Conservation (phyloP, 1,140 invertebrate species). For the Amyelois transitella region DNA sequence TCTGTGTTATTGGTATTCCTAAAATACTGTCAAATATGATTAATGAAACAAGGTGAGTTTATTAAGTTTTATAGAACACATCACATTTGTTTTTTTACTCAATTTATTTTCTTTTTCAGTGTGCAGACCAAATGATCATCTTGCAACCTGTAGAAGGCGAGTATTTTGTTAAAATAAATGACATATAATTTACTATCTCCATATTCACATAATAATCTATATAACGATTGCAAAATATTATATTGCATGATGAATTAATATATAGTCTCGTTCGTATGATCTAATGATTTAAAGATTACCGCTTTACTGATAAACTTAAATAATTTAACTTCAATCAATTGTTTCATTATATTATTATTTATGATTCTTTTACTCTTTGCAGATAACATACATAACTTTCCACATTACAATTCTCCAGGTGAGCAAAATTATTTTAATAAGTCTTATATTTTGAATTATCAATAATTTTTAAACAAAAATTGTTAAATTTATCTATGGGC, state of each 20-base stretch:
- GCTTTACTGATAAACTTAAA: constrained; percentile 16
- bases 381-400: no score
- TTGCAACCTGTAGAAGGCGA: constrained; percentile 3
- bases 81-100: constrained; percentile 57
- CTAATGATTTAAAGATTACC: constrained; percentile 37
- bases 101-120: constrained; percentile 62
- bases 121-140: neutral
- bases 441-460: no score
- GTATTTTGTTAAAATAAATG: constrained; percentile 9
- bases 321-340: neutral
- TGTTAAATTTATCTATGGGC: no score
- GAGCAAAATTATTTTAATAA: no score
- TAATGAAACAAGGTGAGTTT: constrained; percentile 46
- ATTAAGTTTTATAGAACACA: constrained; percentile 28
- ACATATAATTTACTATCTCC: neutral
- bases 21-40: constrained; percentile 17
- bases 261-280: constrained; percentile 44
- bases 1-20: constrained; percentile 40
- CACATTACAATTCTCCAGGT: no score
- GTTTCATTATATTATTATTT: no score
- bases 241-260: constrained; percentile 29
- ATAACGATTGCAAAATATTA: neutral
- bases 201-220: neutral
- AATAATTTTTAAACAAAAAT: no score
- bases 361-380: no score